Evolutionary conservation across 2,797 vertebrate genomes (phyloP), one percentile per base, ranked within the genome.

Genomic region (Gymnoscopelus microlampas): DNA sequence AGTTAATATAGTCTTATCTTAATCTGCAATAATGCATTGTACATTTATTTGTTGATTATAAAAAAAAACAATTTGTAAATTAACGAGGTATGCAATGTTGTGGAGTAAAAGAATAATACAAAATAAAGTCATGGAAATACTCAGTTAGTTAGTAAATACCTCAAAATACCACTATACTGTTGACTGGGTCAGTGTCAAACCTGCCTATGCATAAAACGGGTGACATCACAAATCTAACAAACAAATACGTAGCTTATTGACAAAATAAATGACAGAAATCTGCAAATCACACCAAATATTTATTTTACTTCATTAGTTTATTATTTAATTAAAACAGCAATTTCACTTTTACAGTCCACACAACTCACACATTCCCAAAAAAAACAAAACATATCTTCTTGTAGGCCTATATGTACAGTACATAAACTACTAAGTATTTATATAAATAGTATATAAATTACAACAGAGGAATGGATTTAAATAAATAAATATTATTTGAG

Each of bases 391-490:
- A 81, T 55, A 39, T 60, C 26, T 70, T 79, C 78, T 66, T 35
- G 32, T 35, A 35, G 32, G 32, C n/a, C 53, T 81, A 59, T 12
- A 79, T 84, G 65, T 85, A 89, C 80, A 85, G 68, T 57, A 35
- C 32, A 35, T 19, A 60, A 66, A 77, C 73, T 73, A 74, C 69
- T 73, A 80, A 80, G 65, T 77, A 77, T 86, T 48, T 58, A 74
- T 68, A 93, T 93, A 93, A 93, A 94, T 93, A 92, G 76, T 73
- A 93, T 51, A 82, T 92, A 93, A 93, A 94, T 94, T 92, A 89
- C 78, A 91, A 86, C 55, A 73, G 85, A 88, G 85, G 73, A 88
- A 81, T 84, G 74, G 61, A 76, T 84, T 94, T 93, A 92, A 93
- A 94, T 94, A 93, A 95, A 95, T 94, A 94, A 93, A 94, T 94